Evolutionary conservation across 2,113 vertebrate species (phyloP), one percentile per base, ranked within the genome.

Genomic region (Noctilio leporinus): DNA sequence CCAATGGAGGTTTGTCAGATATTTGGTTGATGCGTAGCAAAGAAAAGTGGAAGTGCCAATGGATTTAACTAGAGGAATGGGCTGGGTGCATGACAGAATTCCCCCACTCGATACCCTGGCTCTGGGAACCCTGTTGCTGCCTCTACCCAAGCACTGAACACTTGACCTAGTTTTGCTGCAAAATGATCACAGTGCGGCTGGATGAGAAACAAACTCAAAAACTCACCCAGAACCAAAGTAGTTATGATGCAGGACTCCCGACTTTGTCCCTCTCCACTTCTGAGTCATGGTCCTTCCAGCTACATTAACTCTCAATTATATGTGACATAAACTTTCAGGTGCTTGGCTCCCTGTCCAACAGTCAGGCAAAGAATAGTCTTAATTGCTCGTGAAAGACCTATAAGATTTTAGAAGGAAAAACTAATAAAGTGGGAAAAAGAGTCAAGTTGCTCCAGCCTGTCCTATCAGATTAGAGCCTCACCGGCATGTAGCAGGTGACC

Each of bases 311-410:
- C 81, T 96, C 87, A 62, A 77, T 90, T 87, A 53, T 4, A 72
- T 33, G 70, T 96, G 95, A 97, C 84, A 85, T 85, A 77, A 95
- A 95, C 76, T 90, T 89, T 59, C 95, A 93, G 87, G 53, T 62
- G 78, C 65, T 81, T 73, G 65, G 45, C 85, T 92, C 43, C 65
- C 84, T 94, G 47, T 90, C 93, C 95, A 95, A 93, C 33, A 90
- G 86, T 62, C 78, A 94, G 69, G 65, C n/a, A 87, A 95, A 93
- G 84, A 94, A 95, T 57, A 22, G 65, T 78, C 85, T 95, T 96
- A 92, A 96, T 92, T 94, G 84, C 72, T 93, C 16, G 0, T 94
- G 86, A 96, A 96, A 95, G 55, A 92, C 47, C 87, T 64, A 0
- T 67, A 78, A 82, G 67, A 77, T 38, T 81, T 95, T 86, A 67